Conservation (phyloP, 2,888 invertebrate species). For the Lutraria lutraria region DNA sequence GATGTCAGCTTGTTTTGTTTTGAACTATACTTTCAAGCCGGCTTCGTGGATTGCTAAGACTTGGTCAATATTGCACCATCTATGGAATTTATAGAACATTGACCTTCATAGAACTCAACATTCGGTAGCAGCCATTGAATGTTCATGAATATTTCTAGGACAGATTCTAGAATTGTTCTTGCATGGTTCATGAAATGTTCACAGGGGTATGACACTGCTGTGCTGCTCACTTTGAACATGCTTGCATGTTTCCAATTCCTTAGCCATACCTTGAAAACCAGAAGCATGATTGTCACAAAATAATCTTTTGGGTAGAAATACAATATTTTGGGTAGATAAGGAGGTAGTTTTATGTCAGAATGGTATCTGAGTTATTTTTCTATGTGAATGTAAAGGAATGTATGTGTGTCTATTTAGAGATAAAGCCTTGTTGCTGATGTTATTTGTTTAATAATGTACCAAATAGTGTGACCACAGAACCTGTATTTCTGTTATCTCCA, state of each 20-base stretch:
- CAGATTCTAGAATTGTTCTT: too few relatives aligned
- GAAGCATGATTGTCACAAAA: constrained; percentile 9
- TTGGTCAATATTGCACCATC: too few relatives aligned
- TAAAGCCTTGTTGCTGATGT: neutral
- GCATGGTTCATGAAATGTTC: too few relatives aligned
- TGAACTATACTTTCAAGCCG: too few relatives aligned
- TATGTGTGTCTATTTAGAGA: neutral
- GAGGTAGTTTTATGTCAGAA: neutral
- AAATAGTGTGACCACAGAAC: neutral
- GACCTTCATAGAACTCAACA: too few relatives aligned
- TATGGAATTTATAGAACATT: too few relatives aligned
- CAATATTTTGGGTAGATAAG: constrained; percentile 6
- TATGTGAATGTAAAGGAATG: neutral
- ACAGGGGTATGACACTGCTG: too few relatives aligned
- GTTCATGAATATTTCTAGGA: too few relatives aligned
- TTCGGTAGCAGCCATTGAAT: too few relatives aligned
- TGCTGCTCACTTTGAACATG: neutral
- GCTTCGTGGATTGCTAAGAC: too few relatives aligned
- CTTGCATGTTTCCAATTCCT: constrained; percentile 17
- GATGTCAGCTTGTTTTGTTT: too few relatives aligned
- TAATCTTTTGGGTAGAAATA: constrained; percentile 10
- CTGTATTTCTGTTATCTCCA: neutral
- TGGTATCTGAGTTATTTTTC: constrained; percentile 10
- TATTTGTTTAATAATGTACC: neutral
- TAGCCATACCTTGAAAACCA: constrained; percentile 13